These are phyloP conservation scores for Chionodraco myersi DNA, from an alignment of 2,113 vertebrate genomes.

Conservation along the genomic window DNA sequence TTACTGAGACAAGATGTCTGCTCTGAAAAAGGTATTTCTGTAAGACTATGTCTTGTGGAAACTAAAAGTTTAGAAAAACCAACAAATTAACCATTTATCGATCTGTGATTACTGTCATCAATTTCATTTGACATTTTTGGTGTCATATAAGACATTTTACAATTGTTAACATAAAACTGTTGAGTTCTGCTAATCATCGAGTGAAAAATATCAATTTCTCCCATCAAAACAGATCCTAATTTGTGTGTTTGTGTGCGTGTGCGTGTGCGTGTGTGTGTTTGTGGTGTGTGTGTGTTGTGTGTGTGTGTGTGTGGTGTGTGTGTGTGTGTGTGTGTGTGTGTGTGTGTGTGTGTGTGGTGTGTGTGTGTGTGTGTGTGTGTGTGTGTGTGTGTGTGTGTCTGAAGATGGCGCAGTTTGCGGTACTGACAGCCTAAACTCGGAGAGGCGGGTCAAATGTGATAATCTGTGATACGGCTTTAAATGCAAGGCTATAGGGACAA, in stretches of 20 bases:
- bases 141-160: background rate
- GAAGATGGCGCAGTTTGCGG: slow-evolving; percentile 43
- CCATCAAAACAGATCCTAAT: background rate
- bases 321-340: background rate
- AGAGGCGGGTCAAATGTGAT: slow-evolving; percentile 64
- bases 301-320: background rate
- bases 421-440: slow-evolving; percentile 42
- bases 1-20: background rate
- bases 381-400: background rate
- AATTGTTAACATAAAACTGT: too few relatives aligned
- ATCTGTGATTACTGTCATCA: background rate
- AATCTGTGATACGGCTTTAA: slow-evolving; percentile 59
- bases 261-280: background rate
- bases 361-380: background rate
- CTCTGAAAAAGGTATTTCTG: background rate
- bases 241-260: background rate
- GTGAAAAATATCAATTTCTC: background rate
- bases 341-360: background rate
- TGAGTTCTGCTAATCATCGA: background rate
- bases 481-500: slow-evolving; percentile 62
- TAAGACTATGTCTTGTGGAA: too few relatives aligned
- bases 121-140: background rate
- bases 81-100: too few relatives aligned
- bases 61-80: too few relatives aligned
- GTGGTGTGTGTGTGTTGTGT: background rate